Evolutionary conservation across 2,888 invertebrate genomes (phyloP).

Genomic region (Aporophyla nigra): DNA sequence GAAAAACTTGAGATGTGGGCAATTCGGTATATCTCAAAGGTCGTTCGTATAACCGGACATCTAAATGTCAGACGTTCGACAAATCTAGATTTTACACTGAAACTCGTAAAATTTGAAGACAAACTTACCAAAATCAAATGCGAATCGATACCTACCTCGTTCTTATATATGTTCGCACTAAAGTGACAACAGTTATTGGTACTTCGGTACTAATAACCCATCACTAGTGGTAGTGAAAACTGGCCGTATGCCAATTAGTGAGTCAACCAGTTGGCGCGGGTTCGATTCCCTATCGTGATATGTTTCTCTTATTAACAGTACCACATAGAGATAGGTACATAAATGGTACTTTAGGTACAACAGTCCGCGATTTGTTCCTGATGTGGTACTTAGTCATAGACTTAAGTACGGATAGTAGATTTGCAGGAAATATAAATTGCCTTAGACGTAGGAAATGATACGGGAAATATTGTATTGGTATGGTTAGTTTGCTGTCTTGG

Average conservation of each 20-base stretch:
- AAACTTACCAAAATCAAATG: background rate
- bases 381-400: constrained; percentile 18
- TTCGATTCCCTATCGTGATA: constrained; percentile 69
- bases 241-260: constrained; percentile 75
- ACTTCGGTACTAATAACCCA: constrained; percentile 45
- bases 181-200: constrained; percentile 31
- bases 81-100: constrained; percentile 1
- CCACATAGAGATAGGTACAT: constrained; percentile 25
- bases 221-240: constrained; percentile 68
- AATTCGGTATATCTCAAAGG: constrained; percentile 12
- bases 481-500: constrained; percentile 19
- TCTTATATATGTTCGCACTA: constrained; percentile 3
- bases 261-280: constrained; percentile 68
- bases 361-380: constrained; percentile 33
- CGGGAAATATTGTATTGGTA: constrained; percentile 29
- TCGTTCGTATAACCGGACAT: background rate
- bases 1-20: background rate
- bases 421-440: constrained; percentile 40
- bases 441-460: constrained; percentile 37
- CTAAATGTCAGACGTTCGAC: constrained; percentile 5
- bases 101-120: background rate
- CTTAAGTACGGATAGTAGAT: constrained; percentile 16
- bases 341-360: constrained; percentile 29
- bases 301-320: constrained; percentile 69
- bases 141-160: background rate